phyloP scores from a whole-genome alignment of 1,140 invertebrate species.

The Euura lappo region DNA sequence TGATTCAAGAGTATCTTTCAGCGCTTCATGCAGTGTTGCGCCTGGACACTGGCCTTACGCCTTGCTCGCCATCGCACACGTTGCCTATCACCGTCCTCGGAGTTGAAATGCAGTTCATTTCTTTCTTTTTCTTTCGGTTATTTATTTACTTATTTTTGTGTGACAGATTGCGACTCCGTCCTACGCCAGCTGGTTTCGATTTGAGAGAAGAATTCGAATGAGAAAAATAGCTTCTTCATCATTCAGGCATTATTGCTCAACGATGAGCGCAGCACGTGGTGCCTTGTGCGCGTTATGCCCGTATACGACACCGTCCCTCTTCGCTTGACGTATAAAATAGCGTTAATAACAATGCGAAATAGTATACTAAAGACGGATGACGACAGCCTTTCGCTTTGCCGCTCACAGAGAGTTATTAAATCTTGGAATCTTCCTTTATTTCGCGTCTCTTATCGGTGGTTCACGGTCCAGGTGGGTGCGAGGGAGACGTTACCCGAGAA shows the following conservation, averaged over 20 bases:
- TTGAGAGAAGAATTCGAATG: too few relatives aligned
- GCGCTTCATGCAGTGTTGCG: constrained; percentile 2
- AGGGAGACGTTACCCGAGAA: constrained; percentile 13
- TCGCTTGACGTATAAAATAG: not conserved
- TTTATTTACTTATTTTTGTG: too few relatives aligned
- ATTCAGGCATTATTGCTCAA: too few relatives aligned
- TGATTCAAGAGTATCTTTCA: constrained; percentile 34
- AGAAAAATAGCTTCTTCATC: too few relatives aligned
- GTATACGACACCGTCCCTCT: not conserved
- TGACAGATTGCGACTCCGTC: too few relatives aligned
- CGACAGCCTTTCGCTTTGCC: constrained; percentile 14
- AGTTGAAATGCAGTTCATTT: too few relatives aligned
- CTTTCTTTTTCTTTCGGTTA: too few relatives aligned
- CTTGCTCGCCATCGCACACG: not conserved
- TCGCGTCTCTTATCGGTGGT: constrained; percentile 32
- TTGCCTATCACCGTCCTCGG: not conserved
- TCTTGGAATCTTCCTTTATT: constrained; percentile 38
- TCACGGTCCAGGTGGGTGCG: constrained; percentile 15
- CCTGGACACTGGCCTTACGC: not conserved
- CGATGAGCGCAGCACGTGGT: constrained; percentile 16
- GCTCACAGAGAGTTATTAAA: constrained; percentile 41
- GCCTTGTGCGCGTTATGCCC: not conserved
- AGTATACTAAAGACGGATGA: not conserved
- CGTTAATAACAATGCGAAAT: too few relatives aligned
- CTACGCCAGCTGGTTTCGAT: too few relatives aligned